A percentile compares a stretch with the other conserved stretches of the same genome.
phyloP scores from a whole-genome alignment of 37 sponge, comb jelly and placozoan genomes.

The Mnemiopsis leidyi region DNA sequence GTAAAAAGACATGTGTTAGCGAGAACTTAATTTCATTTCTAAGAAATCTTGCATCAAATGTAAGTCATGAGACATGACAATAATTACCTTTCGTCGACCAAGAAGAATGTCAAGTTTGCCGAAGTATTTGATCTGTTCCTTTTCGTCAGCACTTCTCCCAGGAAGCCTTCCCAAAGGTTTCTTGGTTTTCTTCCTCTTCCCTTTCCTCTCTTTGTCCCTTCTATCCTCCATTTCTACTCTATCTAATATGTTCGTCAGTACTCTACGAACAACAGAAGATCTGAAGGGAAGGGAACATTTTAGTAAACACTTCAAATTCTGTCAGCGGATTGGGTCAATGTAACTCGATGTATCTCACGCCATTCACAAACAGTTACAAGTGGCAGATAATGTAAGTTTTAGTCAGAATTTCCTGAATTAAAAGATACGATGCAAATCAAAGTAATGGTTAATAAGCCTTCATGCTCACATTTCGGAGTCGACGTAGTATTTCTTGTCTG shows the following conservation, averaged over 20 bases:
- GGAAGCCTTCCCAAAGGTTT: not conserved
- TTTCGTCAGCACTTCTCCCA: conserved; percentile 2
- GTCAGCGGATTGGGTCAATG: too few species aligned
- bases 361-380: too few species aligned
- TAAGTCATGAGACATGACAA: not conserved
- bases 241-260: conserved; percentile 46
- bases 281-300: conserved; percentile 16
- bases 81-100: conserved; percentile 22
- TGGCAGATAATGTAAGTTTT: too few species aligned
- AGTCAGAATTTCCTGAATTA: too few species aligned
- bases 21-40: too few species aligned
- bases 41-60: too few species aligned
- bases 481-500: conserved; percentile 17
- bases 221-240: conserved; percentile 62
- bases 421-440: too few species aligned
- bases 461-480: conserved; percentile 63
- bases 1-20: not conserved
- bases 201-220: conserved; percentile 51
- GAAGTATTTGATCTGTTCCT: conserved; percentile 56
- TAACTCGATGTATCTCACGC: too few species aligned
- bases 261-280: conserved; percentile 21
- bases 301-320: too few species aligned
- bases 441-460: too few species aligned
- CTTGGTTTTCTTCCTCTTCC: conserved; percentile 24
- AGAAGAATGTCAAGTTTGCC: conserved; percentile 61